Evolutionary conservation across 2,797 vertebrate genomes (phyloP).

Genomic region (Cichlasoma orientale): DNA sequence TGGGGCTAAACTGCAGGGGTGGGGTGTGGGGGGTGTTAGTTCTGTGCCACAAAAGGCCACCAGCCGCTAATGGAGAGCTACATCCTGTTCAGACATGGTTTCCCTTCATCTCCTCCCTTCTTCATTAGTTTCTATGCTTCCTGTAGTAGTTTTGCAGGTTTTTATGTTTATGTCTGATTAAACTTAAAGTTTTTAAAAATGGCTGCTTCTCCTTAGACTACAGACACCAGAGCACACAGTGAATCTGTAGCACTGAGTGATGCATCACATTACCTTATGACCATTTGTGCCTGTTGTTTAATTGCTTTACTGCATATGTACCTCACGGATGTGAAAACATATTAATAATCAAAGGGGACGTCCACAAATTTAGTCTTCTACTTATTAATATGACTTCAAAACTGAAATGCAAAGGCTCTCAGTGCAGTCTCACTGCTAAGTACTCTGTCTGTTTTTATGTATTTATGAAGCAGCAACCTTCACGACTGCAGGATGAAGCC

Average conservation of each 20-base stretch:
- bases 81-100: background rate
- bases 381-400: background rate
- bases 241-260: background rate
- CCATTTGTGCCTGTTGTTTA: no score
- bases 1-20: background rate
- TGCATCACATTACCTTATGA: conserved; percentile 5
- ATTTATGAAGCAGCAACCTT: background rate
- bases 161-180: background rate
- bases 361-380: rapidly evolving
- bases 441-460: rapidly evolving
- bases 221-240: background rate
- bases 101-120: background rate
- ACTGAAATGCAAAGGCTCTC: background rate
- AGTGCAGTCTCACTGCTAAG: background rate
- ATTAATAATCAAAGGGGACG: background rate
- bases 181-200: background rate
- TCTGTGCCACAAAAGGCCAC: conserved; percentile 8
- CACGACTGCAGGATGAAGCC: background rate
- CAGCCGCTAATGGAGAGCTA: conserved; percentile 3
- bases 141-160: background rate
- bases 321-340: background rate
- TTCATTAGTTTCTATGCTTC: background rate
- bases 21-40: background rate
- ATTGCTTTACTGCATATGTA: background rate
- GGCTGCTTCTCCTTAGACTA: background rate